Evolutionary conservation across 2,797 vertebrate genomes (phyloP).

Genomic region (Sorex maritimensis): DNA sequence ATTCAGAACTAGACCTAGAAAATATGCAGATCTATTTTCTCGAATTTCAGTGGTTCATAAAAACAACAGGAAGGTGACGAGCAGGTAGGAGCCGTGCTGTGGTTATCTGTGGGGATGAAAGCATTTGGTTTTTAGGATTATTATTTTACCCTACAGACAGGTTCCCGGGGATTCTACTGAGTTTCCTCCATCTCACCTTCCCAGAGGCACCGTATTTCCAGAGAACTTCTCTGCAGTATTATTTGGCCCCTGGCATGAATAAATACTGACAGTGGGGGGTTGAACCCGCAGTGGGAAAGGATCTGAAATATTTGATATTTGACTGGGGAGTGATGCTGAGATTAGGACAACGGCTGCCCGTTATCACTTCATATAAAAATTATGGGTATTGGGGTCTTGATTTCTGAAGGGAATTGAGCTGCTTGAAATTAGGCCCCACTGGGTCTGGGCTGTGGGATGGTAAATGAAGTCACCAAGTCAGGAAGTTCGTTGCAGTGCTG

Average conservation of each 20-base stretch:
- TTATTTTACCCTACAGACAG: background rate
- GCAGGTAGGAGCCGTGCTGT: background rate
- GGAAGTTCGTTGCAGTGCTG: no score
- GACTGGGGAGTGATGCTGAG: background rate
- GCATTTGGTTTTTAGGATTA: no score
- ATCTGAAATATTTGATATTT: background rate
- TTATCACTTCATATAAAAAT: background rate
- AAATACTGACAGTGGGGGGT: no score
- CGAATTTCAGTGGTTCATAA: background rate
- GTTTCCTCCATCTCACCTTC: no score
- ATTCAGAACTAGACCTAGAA: background rate
- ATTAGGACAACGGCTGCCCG: background rate
- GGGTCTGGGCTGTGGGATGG: no score
- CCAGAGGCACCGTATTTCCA: no score
- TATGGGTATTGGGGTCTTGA: constrained; percentile 4
- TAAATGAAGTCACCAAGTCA: no score
- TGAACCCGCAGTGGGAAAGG: no score
- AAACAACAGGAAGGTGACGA: background rate
- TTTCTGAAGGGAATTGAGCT: no score
- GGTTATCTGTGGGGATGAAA: background rate
- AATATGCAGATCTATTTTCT: background rate
- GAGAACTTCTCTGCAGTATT: no score
- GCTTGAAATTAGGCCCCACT: no score
- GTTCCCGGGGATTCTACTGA: background rate
- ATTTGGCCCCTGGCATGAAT: no score